Conservation (phyloP, 2,797 vertebrate genomes). For the Nothura maculosa region DNA sequence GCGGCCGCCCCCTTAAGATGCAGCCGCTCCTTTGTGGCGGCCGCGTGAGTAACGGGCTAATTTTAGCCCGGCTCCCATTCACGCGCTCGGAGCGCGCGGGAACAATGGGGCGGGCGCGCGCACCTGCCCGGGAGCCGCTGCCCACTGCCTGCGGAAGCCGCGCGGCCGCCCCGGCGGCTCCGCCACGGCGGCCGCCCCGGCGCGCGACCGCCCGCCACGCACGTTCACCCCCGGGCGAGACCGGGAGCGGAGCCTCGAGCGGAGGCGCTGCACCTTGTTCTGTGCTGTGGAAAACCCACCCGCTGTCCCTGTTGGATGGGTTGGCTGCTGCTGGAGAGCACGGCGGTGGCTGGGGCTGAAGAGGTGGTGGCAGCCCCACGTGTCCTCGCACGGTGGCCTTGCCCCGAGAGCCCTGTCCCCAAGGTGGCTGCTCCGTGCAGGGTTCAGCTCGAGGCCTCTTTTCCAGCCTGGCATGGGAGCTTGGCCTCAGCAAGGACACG, state of each 20-base stretch:
- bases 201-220: slow-evolving; percentile 74
- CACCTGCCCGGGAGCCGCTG: slow-evolving; percentile 80
- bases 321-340: background rate
- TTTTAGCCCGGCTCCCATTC: slow-evolving; percentile 80
- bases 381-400: background rate
- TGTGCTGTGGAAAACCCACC: slow-evolving; percentile 32
- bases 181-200: slow-evolving; percentile 76
- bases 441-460: background rate
- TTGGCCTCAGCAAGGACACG: too few relatives aligned
- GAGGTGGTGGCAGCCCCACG: background rate
- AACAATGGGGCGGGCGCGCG: slow-evolving; percentile 80
- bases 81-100: slow-evolving; percentile 71
- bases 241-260: slow-evolving; percentile 53
- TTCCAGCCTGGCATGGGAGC: rapidly evolving
- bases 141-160: slow-evolving; percentile 78
- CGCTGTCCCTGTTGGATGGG: background rate
- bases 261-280: slow-evolving; percentile 54
- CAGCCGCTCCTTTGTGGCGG: slow-evolving; percentile 80
- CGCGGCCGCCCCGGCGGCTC: slow-evolving; percentile 81
- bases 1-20: slow-evolving; percentile 81
- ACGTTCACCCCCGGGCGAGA: slow-evolving; percentile 78
- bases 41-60: slow-evolving; percentile 80
- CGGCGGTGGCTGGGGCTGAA: background rate
- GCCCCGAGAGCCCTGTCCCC: background rate
- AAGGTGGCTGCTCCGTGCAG: rapidly evolving